These are phyloP conservation scores for Carcina quercana DNA, from an alignment of 2,888 invertebrate species.

Conservation along the genomic window DNA sequence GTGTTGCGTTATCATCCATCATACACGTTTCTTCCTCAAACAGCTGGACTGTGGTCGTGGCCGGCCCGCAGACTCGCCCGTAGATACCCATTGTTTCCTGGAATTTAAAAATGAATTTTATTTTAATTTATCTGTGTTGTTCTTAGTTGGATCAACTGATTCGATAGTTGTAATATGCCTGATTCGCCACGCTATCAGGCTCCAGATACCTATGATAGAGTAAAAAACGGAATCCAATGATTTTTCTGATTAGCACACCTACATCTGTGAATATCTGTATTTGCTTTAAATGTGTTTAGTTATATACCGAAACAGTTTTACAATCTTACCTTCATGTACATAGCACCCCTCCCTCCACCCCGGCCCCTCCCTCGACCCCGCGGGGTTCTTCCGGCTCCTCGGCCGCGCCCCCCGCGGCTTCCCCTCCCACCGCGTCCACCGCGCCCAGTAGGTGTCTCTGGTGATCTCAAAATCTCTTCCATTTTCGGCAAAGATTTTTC, in stretches of 20 bases:
- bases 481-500: conserved; percentile 19
- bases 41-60: conserved; percentile 71
- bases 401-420: conserved; percentile 22
- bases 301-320: too few relatives aligned
- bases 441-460: conserved; percentile 17
- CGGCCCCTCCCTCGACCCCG: conserved; percentile 44
- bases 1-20: conserved; percentile 79
- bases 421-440: conserved; percentile 19
- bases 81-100: conserved; percentile 69
- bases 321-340: conserved; percentile 37
- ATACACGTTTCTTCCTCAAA: conserved; percentile 85
- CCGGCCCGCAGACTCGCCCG: conserved; percentile 63
- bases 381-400: conserved; percentile 31
- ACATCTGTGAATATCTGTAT: too few relatives aligned
- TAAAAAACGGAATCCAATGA: too few relatives aligned
- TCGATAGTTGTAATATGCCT: too few relatives aligned
- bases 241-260: too few relatives aligned
- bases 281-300: too few relatives aligned
- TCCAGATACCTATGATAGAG: too few relatives aligned
- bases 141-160: too few relatives aligned
- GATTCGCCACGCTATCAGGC: too few relatives aligned
- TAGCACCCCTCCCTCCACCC: conserved; percentile 55
- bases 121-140: too few relatives aligned
- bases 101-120: conserved; percentile 20
- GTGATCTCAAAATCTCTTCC: conserved; percentile 22